A percentile compares a stretch with the other conserved stretches of the same genome.
Evolutionary conservation across 1,140 invertebrate genomes (phyloP).

Genomic region (Dufourea novaeangliae): DNA sequence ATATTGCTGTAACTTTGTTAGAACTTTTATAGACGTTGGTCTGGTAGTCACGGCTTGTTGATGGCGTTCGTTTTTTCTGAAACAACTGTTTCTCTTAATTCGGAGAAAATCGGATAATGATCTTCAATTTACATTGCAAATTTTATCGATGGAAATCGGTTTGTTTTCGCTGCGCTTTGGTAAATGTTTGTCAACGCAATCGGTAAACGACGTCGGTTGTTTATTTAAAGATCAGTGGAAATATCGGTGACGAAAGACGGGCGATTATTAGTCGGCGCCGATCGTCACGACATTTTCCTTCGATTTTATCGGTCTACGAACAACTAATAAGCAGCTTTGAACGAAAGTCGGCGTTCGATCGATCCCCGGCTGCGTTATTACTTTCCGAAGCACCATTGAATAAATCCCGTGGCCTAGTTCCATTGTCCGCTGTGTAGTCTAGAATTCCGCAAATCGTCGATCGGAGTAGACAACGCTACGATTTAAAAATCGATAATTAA

Average conservation of each 20-base stretch:
- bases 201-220: background rate
- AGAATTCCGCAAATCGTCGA: constrained; percentile 28
- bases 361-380: constrained; percentile 55
- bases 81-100: too few relatives aligned
- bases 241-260: background rate
- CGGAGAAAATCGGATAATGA: background rate
- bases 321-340: constrained; percentile 48
- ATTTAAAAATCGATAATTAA: constrained; percentile 46
- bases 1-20: too few relatives aligned
- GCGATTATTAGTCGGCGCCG: constrained; percentile 14
- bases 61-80: too few relatives aligned
- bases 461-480: constrained; percentile 6
- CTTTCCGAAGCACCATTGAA: constrained; percentile 54
- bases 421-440: constrained; percentile 41
- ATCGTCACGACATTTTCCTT: constrained; percentile 9
- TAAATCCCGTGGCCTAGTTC: constrained; percentile 56
- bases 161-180: background rate
- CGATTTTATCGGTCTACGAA: constrained; percentile 32
- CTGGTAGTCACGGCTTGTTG: too few relatives aligned
- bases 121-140: background rate
- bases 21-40: too few relatives aligned
- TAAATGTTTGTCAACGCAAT: background rate
- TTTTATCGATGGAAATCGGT: background rate
- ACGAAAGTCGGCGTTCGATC: constrained; percentile 29
- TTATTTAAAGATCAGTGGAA: constrained; percentile 10